phyloP scores from a whole-genome alignment of 2,888 invertebrate genomes.

The Rhagonycha lutea region DNA sequence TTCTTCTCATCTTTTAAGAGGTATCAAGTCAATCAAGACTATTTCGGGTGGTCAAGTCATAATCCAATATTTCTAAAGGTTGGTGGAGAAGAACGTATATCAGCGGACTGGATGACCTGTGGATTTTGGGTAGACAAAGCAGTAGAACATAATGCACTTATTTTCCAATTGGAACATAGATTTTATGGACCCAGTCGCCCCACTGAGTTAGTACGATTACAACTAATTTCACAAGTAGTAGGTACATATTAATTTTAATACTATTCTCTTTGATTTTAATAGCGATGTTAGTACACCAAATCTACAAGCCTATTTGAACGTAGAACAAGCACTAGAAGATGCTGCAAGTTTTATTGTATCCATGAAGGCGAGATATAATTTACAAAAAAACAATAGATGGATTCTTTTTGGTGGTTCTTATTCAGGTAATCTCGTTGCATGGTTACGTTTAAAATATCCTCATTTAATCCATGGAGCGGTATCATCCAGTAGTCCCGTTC shows the following conservation, averaged over 20 bases:
- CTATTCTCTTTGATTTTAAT: too few species aligned
- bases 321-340: background rate
- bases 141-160: constrained; percentile 75
- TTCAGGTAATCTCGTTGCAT: background rate
- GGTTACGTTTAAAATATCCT: constrained; percentile 1
- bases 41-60: fast-evolving
- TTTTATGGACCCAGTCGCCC: constrained; percentile 94
- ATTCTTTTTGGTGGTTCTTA: background rate
- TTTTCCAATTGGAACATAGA: constrained; percentile 88
- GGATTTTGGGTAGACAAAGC: constrained; percentile 89
- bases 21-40: background rate
- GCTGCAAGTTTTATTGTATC: background rate
- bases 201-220: constrained; percentile 72
- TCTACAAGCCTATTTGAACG: background rate
- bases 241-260: too few species aligned
- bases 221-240: too few species aligned
- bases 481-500: background rate
- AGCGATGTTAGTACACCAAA: background rate
- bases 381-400: background rate
- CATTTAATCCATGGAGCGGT: background rate
- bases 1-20: too few species aligned
- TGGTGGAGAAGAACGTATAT: constrained; percentile 89
- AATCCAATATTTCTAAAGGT: constrained; percentile 92
- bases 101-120: constrained; percentile 82
- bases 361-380: background rate